Conservation (phyloP, 1,140 invertebrate genomes). For the Temnothorax nylanderi region DNA sequence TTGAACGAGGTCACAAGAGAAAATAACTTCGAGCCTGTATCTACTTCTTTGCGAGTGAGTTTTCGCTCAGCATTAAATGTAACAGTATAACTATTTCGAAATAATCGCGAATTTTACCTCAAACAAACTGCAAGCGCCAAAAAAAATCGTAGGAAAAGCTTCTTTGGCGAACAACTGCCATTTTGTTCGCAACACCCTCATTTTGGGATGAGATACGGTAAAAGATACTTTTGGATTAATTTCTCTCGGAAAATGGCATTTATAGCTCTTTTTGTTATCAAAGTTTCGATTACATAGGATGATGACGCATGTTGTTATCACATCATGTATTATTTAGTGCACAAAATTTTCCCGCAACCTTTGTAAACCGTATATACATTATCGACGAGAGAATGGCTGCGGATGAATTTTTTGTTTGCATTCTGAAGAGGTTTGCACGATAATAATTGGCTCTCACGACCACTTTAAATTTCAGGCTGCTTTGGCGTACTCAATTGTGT, state of each 20-base stretch:
- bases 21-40: background rate
- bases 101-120: background rate
- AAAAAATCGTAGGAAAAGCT: background rate
- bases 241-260: background rate
- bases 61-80: background rate
- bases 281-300: background rate
- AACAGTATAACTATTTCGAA: background rate
- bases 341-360: background rate
- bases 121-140: background rate
- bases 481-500: slow-evolving; percentile 37
- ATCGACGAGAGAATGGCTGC: background rate
- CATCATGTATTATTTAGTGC: background rate
- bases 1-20: background rate
- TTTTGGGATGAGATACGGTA: background rate
- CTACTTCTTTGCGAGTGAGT: background rate
- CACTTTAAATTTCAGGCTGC: slow-evolving; percentile 29
- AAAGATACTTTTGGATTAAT: background rate
- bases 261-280: background rate
- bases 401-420: slow-evolving; percentile 24
- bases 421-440: slow-evolving; percentile 1
- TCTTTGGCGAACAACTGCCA: background rate
- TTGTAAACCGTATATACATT: background rate
- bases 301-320: background rate
- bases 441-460: slow-evolving; percentile 29
- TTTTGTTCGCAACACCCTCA: background rate